Conservation (phyloP, 2,113 vertebrate genomes). For the Thermophis baileyi region DNA sequence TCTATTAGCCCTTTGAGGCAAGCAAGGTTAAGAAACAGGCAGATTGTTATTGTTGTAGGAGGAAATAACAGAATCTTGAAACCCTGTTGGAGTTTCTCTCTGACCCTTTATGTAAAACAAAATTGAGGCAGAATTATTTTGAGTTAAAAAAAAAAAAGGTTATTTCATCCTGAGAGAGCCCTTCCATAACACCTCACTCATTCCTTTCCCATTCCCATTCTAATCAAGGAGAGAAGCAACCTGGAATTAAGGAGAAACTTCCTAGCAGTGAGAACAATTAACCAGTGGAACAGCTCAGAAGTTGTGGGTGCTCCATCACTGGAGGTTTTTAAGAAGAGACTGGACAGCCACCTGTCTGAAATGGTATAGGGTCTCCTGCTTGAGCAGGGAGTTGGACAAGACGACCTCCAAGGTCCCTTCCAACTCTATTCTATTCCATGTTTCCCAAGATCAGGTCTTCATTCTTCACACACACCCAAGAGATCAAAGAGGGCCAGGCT, state of each 20-base stretch:
- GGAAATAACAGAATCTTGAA: neutral
- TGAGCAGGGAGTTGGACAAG: too few relatives aligned
- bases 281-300: neutral
- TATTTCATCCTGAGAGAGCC: neutral
- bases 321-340: neutral
- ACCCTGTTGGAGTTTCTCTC: neutral
- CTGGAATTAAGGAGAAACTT: neutral
- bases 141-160: neutral
- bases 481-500: neutral
- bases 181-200: neutral
- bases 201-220: neutral
- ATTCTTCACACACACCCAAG: neutral
- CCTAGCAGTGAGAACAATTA: neutral
- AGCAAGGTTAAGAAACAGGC: neutral
- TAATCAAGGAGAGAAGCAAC: neutral
- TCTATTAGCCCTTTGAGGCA: neutral
- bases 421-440: too few relatives aligned
- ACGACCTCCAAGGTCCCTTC: too few relatives aligned
- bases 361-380: too few relatives aligned
- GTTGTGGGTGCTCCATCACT: neutral
- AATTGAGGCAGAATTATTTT: neutral
- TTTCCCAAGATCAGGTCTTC: neutral
- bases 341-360: neutral
- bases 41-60: neutral
- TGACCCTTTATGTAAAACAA: neutral